These are phyloP conservation scores for Celastrina argiolus DNA, from an alignment of 2,888 invertebrate species.

Conservation along the genomic window DNA sequence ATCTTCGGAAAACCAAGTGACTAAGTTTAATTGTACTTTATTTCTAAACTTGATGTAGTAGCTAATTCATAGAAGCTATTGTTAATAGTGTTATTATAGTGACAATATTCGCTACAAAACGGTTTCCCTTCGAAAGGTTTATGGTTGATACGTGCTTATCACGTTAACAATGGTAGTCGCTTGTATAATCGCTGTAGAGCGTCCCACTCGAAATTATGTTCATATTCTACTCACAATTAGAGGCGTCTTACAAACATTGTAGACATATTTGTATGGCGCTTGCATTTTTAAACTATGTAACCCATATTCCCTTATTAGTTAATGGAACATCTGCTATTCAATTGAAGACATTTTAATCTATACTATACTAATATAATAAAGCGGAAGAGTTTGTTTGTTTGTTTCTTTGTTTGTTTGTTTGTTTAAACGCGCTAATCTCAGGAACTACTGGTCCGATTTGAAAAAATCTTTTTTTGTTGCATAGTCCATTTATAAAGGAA, in stretches of 20 bases:
- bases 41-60: not conserved
- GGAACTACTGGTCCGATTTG: too few relatives aligned
- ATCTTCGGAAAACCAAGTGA: not conserved
- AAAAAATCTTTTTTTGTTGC: too few relatives aligned
- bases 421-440: too few relatives aligned
- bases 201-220: not conserved
- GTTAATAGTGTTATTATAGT: not conserved
- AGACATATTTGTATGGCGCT: too few relatives aligned
- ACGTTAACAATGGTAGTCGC: not conserved
- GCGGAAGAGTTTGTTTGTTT: too few relatives aligned
- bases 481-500: too few relatives aligned
- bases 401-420: too few relatives aligned
- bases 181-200: not conserved
- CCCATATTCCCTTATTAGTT: too few relatives aligned
- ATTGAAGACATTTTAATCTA: too few relatives aligned
- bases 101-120: not conserved
- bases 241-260: not conserved
- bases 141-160: slow-evolving; percentile 5
- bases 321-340: too few relatives aligned
- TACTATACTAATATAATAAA: too few relatives aligned
- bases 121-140: slow-evolving; percentile 3
- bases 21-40: not conserved
- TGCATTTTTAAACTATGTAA: too few relatives aligned
- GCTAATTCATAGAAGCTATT: not conserved
- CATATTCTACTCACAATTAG: not conserved